Percentiles rank a stretch among this genome's conserved stretches.
Conservation (phyloP, 2,888 invertebrate genomes). For the Timandra comae region DNA sequence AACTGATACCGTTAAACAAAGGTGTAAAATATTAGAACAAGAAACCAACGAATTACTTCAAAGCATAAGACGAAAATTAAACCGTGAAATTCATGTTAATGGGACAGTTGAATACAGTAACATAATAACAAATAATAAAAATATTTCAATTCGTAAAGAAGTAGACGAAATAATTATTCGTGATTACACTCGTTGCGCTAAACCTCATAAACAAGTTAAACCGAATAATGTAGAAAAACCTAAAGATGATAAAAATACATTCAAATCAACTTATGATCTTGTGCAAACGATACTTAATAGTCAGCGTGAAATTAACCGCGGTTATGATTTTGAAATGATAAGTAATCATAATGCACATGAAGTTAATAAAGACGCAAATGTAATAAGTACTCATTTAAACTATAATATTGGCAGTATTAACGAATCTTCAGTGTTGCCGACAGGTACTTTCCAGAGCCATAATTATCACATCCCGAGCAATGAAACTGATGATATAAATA, state of each 20-base stretch:
- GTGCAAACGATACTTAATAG: slow-evolving; percentile 39
- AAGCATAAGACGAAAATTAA: slow-evolving; percentile 13
- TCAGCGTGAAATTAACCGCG: too few species aligned
- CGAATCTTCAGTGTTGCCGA: not conserved
- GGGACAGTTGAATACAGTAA: slow-evolving; percentile 23
- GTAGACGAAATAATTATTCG: slow-evolving; percentile 25
- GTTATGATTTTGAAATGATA: too few species aligned
- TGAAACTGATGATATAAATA: too few species aligned
- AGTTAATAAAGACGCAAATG: too few species aligned
- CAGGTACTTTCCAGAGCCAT: slow-evolving; percentile 42
- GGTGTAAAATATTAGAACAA: slow-evolving; percentile 24
- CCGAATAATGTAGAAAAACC: not conserved
- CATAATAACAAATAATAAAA: slow-evolving; percentile 18
- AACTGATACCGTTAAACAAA: slow-evolving; percentile 25
- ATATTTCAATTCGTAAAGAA: slow-evolving; percentile 19
- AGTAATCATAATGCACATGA: too few species aligned
- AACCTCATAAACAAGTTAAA: too few species aligned
- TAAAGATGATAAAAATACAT: slow-evolving; percentile 13
- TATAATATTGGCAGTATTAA: too few species aligned
- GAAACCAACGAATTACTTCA: slow-evolving; percentile 18
- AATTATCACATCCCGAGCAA: slow-evolving; percentile 17
- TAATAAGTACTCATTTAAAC: too few species aligned
- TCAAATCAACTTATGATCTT: slow-evolving; percentile 47
- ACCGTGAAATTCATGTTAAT: slow-evolving; percentile 17
- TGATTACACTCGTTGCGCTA: slow-evolving; percentile 11